Base-by-base conservation (phyloP, 2,888 invertebrate species). In the Pandemis cinnamomeana region DNA sequence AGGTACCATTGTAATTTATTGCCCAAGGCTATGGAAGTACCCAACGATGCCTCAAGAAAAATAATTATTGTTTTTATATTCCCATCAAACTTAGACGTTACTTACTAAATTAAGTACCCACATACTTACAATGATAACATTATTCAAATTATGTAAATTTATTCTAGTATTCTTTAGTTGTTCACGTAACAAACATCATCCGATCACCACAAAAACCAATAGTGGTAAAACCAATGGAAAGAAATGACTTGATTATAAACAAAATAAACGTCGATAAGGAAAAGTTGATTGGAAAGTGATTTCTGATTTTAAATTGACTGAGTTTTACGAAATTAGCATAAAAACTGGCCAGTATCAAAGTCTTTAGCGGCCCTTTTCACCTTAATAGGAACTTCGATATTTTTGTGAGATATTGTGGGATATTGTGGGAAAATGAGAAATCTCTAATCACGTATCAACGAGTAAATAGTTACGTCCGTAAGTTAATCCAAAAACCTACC, bases 271-370 rank as follows among this genome's bases (percentile, higher is more conserved):
- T 27, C 46, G 46, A 46, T 64, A 42, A 27, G 11, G 46, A 46
- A 63, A 63, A 46, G 63, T 20, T 20, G 46, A 64, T 64, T 64
- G 63, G 63, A 48, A 64, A 46, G 68, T 68, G n/a, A 15, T 42
- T 46, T 70, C 13, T 61, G 44, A 36, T 46, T 58, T 11, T 60
- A 71, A 71, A 64, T 62, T 64, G 66, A 53, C 36, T 64, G 66
- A 53, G 48, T 67, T 67, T 46, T 20, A 46, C 20, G 20, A 27
- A 6, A 64, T 64, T 64, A 64, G 42, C 63, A 64, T 64, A 64
- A 48, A 27, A 20, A 64, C 46, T 64, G 63, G 27, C 11, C 63
- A 27, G 58, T 27, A 58, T 58, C 20, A 20, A 55, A 55, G 55
- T 20, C n/a, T 55, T 55, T 20, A 53, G 15, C 10, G 15, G 48